Evolutionary conservation across 2,113 vertebrate genomes (phyloP).

Genomic region (Leucosticte australis): DNA sequence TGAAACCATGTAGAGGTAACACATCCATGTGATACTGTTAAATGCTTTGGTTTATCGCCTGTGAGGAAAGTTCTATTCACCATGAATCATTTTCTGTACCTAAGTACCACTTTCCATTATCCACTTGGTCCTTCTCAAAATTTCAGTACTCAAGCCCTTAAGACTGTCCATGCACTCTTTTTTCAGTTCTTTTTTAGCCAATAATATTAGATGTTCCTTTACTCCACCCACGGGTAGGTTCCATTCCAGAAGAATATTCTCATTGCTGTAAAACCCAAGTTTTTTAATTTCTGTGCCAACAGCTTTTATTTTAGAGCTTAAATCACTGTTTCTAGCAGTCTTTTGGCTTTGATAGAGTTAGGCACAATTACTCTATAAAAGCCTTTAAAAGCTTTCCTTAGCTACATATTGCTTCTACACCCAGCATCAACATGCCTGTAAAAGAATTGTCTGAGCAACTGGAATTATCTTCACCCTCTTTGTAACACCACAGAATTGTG

Average conservation of each 20-base stretch:
- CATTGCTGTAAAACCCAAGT: not conserved
- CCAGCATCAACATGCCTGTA: not conserved
- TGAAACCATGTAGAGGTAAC: fast-evolving
- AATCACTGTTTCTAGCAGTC: not conserved
- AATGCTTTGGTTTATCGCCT: not conserved
- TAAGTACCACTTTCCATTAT: not conserved
- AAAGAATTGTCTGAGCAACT: not conserved
- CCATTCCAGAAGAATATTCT: not conserved
- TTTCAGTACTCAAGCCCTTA: not conserved
- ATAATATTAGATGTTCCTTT: not conserved
- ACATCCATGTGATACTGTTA: not conserved
- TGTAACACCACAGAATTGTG: not conserved
- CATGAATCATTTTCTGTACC: not conserved
- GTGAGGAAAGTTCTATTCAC: not conserved
- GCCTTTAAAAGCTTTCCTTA: not conserved
- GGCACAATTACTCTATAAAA: not conserved
- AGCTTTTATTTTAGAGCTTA: not conserved
- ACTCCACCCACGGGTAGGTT: not conserved
- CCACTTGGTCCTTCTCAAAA: not conserved
- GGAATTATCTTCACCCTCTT: not conserved
- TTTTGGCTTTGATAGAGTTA: not conserved
- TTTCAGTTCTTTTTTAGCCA: not conserved
- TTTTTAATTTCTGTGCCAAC: not conserved
- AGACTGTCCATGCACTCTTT: not conserved
- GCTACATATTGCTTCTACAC: not conserved